Evolutionary conservation across 2,888 invertebrate species (phyloP), one percentile per base, ranked within the genome.

Genomic region (Plutella xylostella): DNA sequence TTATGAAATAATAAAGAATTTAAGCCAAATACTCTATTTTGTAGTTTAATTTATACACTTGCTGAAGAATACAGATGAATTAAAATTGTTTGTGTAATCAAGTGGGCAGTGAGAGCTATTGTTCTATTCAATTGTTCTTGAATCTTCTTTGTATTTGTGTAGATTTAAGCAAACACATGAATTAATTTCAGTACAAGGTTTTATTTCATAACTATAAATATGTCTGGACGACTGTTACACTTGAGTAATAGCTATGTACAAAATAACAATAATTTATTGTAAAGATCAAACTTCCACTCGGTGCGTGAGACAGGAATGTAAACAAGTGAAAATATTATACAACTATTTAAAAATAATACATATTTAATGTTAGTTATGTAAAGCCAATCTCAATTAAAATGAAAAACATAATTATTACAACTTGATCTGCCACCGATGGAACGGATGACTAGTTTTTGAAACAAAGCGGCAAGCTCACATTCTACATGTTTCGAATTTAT

Each of bases 381-480:
- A 22, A 25, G 4, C 9, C 9, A 28, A 28, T 28, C 28, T 28
- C n/a, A n/a, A 12, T 6, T 28, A n/a, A 9, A 28, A 28, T 28
- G n/a, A n/a, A n/a, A n/a, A n/a, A n/a, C n/a, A n/a, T n/a, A n/a
- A n/a, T 28, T 28, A 3, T 22, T 28, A 15, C 12, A 30, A 57
- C 67, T 64, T 55, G 56, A 28, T 56, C 70, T 71, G 71, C 73
- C 63, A 58, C 58, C 20, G 62, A n/a, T n/a, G n/a, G n/a, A n/a
- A n/a, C n/a, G n/a, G n/a, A 68, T 80, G 80, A 80, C 80, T 80
- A 80, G 80, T 67, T 67, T 68, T 69, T 70, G 61, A 56, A 59
- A 58, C 55, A 70, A 70, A 72, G 68, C n/a, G 68, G 60, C 68
- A 66, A 76, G 67, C 59, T 55, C 56, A 59, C 55, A n/a, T n/a